A percentile compares a stretch with the other conserved stretches of the same genome.
Evolutionary conservation across 2,888 invertebrate species (phyloP).

Genomic region (Pyrocoelia pectoralis): DNA sequence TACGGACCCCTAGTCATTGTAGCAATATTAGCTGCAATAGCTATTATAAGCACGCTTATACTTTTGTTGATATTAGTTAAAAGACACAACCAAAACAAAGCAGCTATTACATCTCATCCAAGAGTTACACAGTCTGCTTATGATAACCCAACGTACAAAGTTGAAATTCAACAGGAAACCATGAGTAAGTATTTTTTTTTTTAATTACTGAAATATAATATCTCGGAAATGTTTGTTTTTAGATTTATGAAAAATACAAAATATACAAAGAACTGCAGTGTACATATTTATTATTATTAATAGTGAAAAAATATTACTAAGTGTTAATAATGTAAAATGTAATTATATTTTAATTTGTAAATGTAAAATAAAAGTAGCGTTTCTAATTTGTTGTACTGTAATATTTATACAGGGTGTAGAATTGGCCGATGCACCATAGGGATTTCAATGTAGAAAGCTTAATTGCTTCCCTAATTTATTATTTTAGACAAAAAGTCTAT

Average conservation of each 20-base stretch:
- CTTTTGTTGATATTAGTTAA: slow-evolving; percentile 81
- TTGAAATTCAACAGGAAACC: slow-evolving; percentile 91
- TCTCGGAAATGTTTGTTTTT: background rate
- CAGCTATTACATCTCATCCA: slow-evolving; percentile 80
- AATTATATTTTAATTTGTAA: slow-evolving; percentile 41
- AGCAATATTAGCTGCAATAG: slow-evolving; percentile 85
- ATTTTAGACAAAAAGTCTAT: no score
- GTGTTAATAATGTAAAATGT: slow-evolving; percentile 35
- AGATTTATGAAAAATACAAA: background rate
- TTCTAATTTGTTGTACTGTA: no score
- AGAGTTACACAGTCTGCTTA: slow-evolving; percentile 88
- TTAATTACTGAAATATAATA: background rate
- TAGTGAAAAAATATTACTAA: slow-evolving; percentile 19
- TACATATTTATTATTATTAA: slow-evolving; percentile 34
- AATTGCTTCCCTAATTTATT: no score
- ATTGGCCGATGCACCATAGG: no score
- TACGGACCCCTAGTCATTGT: slow-evolving; percentile 89
- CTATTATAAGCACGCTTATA: slow-evolving; percentile 82
- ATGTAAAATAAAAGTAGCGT: slow-evolving; percentile 13
- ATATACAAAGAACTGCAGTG: slow-evolving; percentile 28
- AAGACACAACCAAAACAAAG: slow-evolving; percentile 73
- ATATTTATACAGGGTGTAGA: no score
- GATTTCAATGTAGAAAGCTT: no score
- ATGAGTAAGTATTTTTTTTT: slow-evolving; percentile 71
- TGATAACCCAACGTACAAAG: slow-evolving; percentile 94